Conservation (phyloP, 2,113 vertebrate species). For the Lepisosteus oculatus region DNA sequence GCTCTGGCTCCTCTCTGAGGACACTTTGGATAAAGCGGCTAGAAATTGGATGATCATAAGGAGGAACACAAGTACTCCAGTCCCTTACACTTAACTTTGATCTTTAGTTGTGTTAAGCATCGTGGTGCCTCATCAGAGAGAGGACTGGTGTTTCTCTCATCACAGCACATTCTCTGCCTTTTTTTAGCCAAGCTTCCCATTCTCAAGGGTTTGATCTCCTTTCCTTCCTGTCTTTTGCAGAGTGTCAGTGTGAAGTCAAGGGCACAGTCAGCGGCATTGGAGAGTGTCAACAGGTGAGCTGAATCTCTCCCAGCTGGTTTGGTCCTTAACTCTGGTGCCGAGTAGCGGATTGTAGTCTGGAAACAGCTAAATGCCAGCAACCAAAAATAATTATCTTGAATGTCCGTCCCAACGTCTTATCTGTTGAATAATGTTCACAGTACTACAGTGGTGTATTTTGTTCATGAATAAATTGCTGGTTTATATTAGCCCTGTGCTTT, state of each 20-base stretch:
- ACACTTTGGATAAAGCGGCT: too few relatives aligned
- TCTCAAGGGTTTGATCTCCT: not conserved
- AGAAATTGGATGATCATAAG: too few relatives aligned
- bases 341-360: not conserved
- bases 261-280: conserved; percentile 82
- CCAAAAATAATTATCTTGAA: too few relatives aligned
- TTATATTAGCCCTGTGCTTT: too few relatives aligned
- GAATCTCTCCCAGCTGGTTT: not conserved
- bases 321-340: not conserved
- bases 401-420: too few relatives aligned
- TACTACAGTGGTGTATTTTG: too few relatives aligned
- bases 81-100: conserved; percentile 41
- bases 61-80: too few relatives aligned
- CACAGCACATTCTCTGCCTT: conserved; percentile 50
- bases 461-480: too few relatives aligned
- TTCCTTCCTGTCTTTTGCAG: conserved; percentile 51
- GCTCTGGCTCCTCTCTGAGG: too few relatives aligned
- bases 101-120: conserved; percentile 40
- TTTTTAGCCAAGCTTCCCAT: not conserved
- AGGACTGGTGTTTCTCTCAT: conserved; percentile 49
- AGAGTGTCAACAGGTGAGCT: conserved; percentile 84
- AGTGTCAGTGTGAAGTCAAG: conserved; percentile 77
- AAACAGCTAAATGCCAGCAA: not conserved
- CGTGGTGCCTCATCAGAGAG: conserved; percentile 38
- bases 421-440: too few relatives aligned